Conservation (phyloP, 2,797 vertebrate genomes). For the Erethizon dorsatum region DNA sequence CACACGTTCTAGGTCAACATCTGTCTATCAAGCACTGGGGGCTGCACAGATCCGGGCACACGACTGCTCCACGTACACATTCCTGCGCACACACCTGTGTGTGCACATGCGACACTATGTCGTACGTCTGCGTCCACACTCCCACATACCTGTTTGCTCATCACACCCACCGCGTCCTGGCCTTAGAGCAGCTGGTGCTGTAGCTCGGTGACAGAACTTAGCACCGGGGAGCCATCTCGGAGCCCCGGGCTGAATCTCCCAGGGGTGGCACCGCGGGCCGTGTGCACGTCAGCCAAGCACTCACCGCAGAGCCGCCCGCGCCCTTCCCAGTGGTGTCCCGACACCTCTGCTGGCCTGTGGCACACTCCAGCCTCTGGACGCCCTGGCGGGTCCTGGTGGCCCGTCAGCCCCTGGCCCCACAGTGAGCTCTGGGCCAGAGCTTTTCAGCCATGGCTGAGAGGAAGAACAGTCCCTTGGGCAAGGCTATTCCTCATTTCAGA, state of each 20-base stretch:
- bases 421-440: background rate
- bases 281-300: background rate
- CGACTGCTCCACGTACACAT: background rate
- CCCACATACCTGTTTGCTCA: background rate
- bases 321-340: background rate
- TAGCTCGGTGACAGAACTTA: background rate
- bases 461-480: background rate
- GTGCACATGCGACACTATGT: rapidly evolving
- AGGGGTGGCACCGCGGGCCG: background rate
- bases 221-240: background rate
- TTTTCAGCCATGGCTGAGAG: background rate
- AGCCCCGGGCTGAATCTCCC: background rate
- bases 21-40: background rate
- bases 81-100: background rate
- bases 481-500: background rate
- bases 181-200: background rate
- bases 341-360: background rate
- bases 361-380: background rate
- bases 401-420: too few species aligned
- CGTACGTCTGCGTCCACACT: background rate
- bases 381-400: rapidly evolving
- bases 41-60: background rate
- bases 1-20: background rate
- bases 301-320: background rate
- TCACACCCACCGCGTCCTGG: background rate